Conservation (phyloP, 2,113 vertebrate species). For the Tyto alba region DNA sequence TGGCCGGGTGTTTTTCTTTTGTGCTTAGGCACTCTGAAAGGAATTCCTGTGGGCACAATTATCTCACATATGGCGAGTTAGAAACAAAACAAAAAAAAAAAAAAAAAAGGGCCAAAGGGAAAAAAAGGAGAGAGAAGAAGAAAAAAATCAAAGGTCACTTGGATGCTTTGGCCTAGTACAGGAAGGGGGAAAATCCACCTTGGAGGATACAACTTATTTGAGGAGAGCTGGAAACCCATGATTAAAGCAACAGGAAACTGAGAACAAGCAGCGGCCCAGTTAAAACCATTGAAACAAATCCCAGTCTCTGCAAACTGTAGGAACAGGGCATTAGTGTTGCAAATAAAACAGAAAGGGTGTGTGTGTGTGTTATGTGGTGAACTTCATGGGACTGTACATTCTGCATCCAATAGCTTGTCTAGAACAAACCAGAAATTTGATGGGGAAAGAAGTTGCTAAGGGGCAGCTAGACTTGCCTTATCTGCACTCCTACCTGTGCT, state of each 20-base stretch:
- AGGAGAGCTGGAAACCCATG: constrained; percentile 24
- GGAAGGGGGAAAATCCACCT: constrained; percentile 70
- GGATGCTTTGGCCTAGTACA: constrained; percentile 64
- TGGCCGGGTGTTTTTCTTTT: constrained; percentile 77
- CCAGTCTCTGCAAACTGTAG: not conserved
- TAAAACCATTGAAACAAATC: constrained; percentile 16
- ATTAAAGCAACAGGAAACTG: constrained; percentile 28
- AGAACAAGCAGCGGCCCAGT: not conserved
- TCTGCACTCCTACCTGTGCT: not conserved
- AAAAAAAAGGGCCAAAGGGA: not conserved
- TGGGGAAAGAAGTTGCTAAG: not conserved
- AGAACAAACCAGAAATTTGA: not conserved
- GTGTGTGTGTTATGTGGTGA: not conserved
- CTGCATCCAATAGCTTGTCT: not conserved
- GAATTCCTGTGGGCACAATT: constrained; percentile 76
- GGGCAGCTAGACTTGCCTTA: not conserved
- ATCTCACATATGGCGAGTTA: constrained; percentile 75
- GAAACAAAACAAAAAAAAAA: constrained; percentile 57
- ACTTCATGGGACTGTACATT: not conserved
- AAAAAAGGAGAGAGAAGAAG: not conserved
- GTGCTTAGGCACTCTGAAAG: constrained; percentile 76
- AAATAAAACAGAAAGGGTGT: not conserved
- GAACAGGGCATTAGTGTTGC: not conserved
- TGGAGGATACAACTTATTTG: constrained; percentile 37
- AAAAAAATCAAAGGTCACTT: constrained; percentile 63